Conservation (phyloP, 2,113 vertebrate genomes). For the Meles meles region DNA sequence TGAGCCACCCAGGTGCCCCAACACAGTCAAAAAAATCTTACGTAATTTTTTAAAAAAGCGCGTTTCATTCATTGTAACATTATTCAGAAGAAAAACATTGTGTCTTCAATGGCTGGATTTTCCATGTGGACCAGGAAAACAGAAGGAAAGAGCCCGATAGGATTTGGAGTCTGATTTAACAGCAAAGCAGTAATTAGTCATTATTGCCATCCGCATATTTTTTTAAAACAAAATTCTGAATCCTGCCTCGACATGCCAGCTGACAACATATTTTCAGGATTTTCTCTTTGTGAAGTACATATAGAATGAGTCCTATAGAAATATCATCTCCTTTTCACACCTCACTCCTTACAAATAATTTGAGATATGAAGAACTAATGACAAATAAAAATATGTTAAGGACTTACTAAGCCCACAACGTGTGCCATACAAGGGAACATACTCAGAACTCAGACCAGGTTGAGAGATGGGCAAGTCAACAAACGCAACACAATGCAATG, state of each 20-base stretch:
- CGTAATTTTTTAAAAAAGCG: not conserved
- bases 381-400: not conserved
- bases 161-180: not conserved
- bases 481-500: not conserved
- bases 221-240: not conserved
- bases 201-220: not conserved
- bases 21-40: not conserved
- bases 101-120: not conserved
- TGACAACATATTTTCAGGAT: not conserved
- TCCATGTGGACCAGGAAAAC: not conserved
- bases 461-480: not conserved
- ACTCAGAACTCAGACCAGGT: not conserved
- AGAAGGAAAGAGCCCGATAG: slow-evolving; percentile 1
- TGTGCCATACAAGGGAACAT: not conserved
- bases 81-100: not conserved
- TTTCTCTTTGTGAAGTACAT: not conserved
- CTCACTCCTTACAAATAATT: not conserved
- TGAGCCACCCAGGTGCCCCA: not conserved
- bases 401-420: not conserved
- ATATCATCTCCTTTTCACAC: not conserved
- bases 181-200: not conserved
- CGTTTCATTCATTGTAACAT: not conserved
- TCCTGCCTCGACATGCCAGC: not conserved
- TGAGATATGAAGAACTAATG: not conserved
- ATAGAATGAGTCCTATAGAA: not conserved